Evolutionary conservation across 2,888 invertebrate genomes (phyloP).

Genomic region (Luffia ferchaultella): DNA sequence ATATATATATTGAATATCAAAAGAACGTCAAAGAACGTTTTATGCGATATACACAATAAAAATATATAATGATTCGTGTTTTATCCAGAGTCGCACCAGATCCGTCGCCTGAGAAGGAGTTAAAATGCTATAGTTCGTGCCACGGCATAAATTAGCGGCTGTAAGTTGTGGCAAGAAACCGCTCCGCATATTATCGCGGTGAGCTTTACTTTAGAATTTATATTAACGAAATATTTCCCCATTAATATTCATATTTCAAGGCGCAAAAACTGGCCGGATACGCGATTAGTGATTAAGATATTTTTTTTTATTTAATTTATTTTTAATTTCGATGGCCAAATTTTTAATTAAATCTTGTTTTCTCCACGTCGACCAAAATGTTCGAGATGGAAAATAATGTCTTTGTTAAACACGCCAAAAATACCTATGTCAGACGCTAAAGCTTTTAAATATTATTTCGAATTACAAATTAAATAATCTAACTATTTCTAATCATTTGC

Average conservation of each 20-base stretch:
- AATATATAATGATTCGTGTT: slow-evolving; percentile 1
- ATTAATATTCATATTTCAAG: slow-evolving; percentile 48
- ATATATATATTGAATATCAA: no score
- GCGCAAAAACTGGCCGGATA: slow-evolving; percentile 28
- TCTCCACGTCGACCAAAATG: no score
- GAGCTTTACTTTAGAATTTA: slow-evolving; percentile 54
- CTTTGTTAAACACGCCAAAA: no score
- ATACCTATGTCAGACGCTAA: no score
- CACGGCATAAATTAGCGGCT: slow-evolving; percentile 56
- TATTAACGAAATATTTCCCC: slow-evolving; percentile 53
- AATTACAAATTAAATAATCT: no score
- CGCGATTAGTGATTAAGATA: slow-evolving; percentile 36
- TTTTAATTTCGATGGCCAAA: neutral
- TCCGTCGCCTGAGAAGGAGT: slow-evolving; percentile 51
- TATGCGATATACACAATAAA: no score
- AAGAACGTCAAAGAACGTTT: no score
- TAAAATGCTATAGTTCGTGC: slow-evolving; percentile 65
- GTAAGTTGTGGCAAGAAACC: slow-evolving; percentile 53
- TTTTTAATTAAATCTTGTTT: no score
- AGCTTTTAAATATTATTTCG: no score
- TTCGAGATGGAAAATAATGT: no score
- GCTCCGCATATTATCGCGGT: slow-evolving; percentile 55
- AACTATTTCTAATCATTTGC: no score
- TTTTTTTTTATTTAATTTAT: neutral
- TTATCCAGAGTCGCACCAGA: slow-evolving; percentile 20